Conservation (phyloP, 2,113 vertebrate genomes). For the Nanger granti region DNA sequence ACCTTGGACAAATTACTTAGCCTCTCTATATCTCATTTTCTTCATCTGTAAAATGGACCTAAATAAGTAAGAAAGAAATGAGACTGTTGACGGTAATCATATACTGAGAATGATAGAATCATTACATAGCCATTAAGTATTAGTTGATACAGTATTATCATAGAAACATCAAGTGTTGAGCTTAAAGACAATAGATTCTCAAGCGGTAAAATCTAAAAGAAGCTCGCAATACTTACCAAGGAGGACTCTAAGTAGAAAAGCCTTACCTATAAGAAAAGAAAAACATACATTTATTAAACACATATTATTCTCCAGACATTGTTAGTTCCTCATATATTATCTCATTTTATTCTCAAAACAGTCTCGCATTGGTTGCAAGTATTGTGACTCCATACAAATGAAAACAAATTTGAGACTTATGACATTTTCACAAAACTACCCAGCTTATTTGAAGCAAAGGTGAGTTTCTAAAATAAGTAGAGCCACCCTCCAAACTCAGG, state of each 20-base stretch:
- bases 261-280: conserved; percentile 5
- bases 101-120: background rate
- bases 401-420: background rate
- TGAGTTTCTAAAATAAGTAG: background rate
- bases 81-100: background rate
- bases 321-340: background rate
- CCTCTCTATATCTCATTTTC: background rate
- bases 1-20: background rate
- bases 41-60: background rate
- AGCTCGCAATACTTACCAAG: background rate
- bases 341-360: conserved; percentile 1
- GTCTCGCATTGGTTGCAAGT: background rate
- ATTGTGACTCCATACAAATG: background rate
- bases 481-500: background rate
- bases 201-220: background rate
- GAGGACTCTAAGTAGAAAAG: background rate
- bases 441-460: conserved; percentile 18
- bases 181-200: background rate
- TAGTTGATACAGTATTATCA: background rate
- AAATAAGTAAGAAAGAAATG: background rate
- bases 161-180: background rate
- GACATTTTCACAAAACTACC: background rate
- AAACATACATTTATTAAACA: conserved; percentile 3
- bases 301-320: background rate
- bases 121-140: background rate